Base-by-base conservation (phyloP, 2,113 vertebrate species). In the Plotosus lineatus region DNA sequence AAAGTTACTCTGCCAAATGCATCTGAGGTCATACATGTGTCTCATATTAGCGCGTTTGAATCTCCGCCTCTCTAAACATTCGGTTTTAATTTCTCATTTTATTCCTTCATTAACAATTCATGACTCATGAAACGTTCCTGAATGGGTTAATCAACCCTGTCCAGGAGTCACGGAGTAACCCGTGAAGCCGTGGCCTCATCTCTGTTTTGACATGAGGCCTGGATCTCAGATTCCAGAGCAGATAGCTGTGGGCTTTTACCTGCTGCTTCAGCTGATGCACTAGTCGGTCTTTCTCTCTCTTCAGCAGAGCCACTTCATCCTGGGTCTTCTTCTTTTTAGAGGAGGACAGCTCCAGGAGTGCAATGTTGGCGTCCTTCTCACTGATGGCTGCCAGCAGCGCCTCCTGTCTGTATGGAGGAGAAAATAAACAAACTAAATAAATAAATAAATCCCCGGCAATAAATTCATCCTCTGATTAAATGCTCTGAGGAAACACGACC, bases 241-340 rank as follows among this genome's bases (percentile, higher is more conserved):
- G 68, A 48, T 44, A 15, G 69, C 69, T 55, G 48, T 12, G 31
- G 6, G 31, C 23, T n/a, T 6, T 75, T 75, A 98, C 97, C 97
- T 99, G 98, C 86, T 98, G 98, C 83, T 99, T 99, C 75, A 99
- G 96, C 88, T 99, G 97, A 53, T 98, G 97, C 33, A 99, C 97
- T 75, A 99, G 91, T 42, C 96, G 91, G 50, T 99, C 98, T 3
- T 99, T 99, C 88, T 99, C 97, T 68, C 98, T 90, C 88, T 98
- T 99, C 61, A 99, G 92, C 0, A 95, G 92, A 42, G 97, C 93
- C 84, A 99, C 96, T 88, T 99, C 98, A 46, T 99, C 98, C 87
- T 99, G 98, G 51, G 97, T 98, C 91, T 98, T 99, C 92, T 98
- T 98, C 94, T 98, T 99, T 86, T 94, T 94, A 61, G 98, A 99